Evolutionary conservation across 2,888 invertebrate genomes (phyloP).

Genomic region (Limenitis arthemis): DNA sequence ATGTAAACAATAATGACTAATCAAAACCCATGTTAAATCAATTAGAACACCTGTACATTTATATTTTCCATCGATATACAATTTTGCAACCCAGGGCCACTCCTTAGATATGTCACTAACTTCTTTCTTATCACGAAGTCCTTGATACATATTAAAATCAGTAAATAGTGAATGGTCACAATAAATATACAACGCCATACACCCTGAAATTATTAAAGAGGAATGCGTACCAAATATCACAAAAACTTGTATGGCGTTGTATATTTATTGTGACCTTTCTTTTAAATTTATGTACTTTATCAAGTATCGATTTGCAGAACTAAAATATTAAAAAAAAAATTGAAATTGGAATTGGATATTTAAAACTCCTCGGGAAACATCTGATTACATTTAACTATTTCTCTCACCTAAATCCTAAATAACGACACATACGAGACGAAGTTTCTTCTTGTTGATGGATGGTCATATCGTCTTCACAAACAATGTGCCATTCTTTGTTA

Average conservation of each 20-base stretch:
- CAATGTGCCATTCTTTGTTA: conserved; percentile 76
- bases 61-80: conserved; percentile 79
- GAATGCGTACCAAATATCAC: too few species aligned
- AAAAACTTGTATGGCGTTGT: too few species aligned
- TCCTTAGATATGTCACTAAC: conserved; percentile 28
- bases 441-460: conserved; percentile 56
- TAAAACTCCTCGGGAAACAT: too few species aligned
- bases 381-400: conserved; percentile 8
- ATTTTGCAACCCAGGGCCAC: conserved; percentile 83
- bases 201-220: too few species aligned
- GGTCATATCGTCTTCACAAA: conserved; percentile 70
- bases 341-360: not conserved
- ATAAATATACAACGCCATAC: conserved; percentile 66
- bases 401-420: conserved; percentile 76
- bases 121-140: conserved; percentile 32
- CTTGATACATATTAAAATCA: conserved; percentile 41
- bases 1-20: conserved; percentile 69
- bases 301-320: conserved; percentile 49
- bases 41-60: conserved; percentile 80
- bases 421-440: conserved; percentile 74
- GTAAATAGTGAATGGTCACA: conserved; percentile 64
- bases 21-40: conserved; percentile 76
- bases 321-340: conserved; percentile 31
- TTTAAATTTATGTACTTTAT: conserved; percentile 55
- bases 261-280: too few species aligned